These are phyloP conservation scores for Leptopilina syphax DNA, from an alignment of 2,888 invertebrate genomes.

Conservation along the genomic window DNA sequence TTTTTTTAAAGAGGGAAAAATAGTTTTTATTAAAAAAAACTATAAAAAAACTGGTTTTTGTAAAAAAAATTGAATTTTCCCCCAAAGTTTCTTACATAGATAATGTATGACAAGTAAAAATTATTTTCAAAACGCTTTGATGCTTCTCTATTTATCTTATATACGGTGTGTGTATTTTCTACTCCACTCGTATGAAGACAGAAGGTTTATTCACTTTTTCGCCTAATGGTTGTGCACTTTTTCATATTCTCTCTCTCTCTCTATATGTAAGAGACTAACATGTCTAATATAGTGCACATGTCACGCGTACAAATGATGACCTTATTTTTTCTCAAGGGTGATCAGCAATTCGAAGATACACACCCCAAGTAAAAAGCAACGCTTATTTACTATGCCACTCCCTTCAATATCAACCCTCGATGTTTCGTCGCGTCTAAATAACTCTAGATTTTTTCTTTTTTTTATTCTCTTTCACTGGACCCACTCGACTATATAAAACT, in stretches of 20 bases:
- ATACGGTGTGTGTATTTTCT: neutral
- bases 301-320: conserved; percentile 2
- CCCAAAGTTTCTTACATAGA: neutral
- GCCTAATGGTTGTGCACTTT: neutral
- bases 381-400: conserved; percentile 26
- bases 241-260: neutral
- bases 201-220: conserved; percentile 6
- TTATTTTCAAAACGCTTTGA: neutral
- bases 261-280: neutral
- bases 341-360: neutral
- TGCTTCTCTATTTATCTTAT: neutral
- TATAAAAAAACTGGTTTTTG: too few relatives aligned
- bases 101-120: neutral
- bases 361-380: neutral
- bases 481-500: neutral
- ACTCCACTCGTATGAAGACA: neutral
- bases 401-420: conserved; percentile 4
- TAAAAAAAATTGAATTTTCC: too few relatives aligned
- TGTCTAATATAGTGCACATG: conserved; percentile 4
- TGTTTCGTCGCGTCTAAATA: neutral
- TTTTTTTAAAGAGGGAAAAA: too few relatives aligned
- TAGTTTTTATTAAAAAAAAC: too few relatives aligned
- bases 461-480: conserved; percentile 1
- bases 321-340: conserved; percentile 22
- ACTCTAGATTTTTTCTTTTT: conserved; percentile 1